Percentiles rank a stretch among this genome's conserved stretches.
Conservation (phyloP, 2,888 invertebrate genomes). For the Apamea sordens region DNA sequence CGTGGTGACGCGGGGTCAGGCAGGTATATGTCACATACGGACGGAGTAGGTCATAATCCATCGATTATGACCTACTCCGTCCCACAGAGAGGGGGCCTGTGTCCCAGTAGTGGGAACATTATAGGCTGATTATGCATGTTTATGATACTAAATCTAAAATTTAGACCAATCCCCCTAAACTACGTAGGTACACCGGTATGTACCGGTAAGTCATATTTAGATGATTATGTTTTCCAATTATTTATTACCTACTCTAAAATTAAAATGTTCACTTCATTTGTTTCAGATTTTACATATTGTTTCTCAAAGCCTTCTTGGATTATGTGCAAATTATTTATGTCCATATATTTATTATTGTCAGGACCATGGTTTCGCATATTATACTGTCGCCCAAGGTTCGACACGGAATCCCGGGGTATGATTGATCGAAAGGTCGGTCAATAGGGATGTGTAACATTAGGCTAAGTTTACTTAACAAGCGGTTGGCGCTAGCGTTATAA, state of each 20-base stretch:
- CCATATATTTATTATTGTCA: constrained; percentile 36
- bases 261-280: neutral
- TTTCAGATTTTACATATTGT: neutral
- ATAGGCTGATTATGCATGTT: too few species aligned
- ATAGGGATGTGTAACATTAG: constrained; percentile 36
- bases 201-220: too few species aligned
- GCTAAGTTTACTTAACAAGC: constrained; percentile 30
- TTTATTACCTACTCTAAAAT: neutral
- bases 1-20: too few species aligned
- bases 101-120: too few species aligned
- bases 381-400: constrained; percentile 20
- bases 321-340: constrained; percentile 33
- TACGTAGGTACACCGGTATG: too few species aligned
- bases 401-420: constrained; percentile 26
- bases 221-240: neutral
- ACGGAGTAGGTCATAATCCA: too few species aligned
- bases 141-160: too few species aligned
- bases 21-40: too few species aligned
- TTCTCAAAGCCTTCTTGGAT: neutral
- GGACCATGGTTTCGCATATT: constrained; percentile 5
- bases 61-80: too few species aligned
- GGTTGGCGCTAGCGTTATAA: neutral
- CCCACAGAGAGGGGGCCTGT: too few species aligned
- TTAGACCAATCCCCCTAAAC: too few species aligned
- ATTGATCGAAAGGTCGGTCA: constrained; percentile 54